Conservation (phyloP, 2,888 invertebrate species). For the Meandrusa payeni region DNA sequence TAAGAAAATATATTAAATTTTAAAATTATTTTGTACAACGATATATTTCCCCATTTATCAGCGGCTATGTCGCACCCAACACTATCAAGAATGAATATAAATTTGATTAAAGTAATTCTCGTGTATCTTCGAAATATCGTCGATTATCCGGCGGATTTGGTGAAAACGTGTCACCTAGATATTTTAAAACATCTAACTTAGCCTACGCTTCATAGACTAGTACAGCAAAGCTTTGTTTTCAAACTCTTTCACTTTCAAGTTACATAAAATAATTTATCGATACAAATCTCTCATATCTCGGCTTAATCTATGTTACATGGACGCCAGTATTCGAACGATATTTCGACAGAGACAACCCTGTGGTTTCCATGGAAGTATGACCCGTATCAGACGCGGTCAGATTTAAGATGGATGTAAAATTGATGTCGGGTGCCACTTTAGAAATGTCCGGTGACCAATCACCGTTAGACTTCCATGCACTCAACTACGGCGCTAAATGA, state of each 20-base stretch:
- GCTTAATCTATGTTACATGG: conserved; percentile 13
- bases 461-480: conserved; percentile 64
- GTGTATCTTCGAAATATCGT: conserved; percentile 19
- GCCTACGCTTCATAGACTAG: conserved; percentile 24
- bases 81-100: no score
- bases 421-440: conserved; percentile 35
- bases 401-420: conserved; percentile 19
- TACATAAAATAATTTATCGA: conserved; percentile 14
- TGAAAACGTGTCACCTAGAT: conserved; percentile 19
- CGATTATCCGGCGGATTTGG: conserved; percentile 9
- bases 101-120: no score
- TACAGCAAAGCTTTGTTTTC: conserved; percentile 22
- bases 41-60: not conserved
- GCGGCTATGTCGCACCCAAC: no score
- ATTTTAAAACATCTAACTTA: conserved; percentile 15
- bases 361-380: conserved; percentile 23
- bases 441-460: conserved; percentile 47
- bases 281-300: conserved; percentile 8
- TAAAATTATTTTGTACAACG: not conserved
- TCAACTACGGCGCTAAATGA: conserved; percentile 75
- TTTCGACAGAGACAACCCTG: conserved; percentile 10
- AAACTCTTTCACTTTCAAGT: conserved; percentile 18
- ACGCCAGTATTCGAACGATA: conserved; percentile 20
- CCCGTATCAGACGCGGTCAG: not conserved
- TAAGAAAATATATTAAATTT: no score